Base-by-base conservation (phyloP, 1,140 invertebrate species). In the Rhopalosiphum maidis region DNA sequence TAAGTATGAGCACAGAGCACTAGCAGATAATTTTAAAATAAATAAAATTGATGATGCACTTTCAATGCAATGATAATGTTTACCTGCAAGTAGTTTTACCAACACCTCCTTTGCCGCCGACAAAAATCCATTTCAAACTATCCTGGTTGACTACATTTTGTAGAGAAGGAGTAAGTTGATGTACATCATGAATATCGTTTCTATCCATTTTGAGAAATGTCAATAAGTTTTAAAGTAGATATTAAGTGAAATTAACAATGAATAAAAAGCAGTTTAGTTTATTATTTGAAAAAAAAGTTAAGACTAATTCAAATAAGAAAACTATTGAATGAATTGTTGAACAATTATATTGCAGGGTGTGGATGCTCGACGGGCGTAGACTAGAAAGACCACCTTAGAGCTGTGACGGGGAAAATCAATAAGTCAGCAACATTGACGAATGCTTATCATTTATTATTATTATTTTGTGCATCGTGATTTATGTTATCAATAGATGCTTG, bases 31-130 rank as follows among this genome's bases (percentile, higher is more conserved):
- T n/a, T 77, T 6, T 5, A 18, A 77, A 77, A 77, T 77, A n/a
- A n/a, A 30, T 77, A n/a, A 77, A 77, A 77, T 18, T 1, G n/a
- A 77, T 77, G 15, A 77, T 77, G 60, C n/a, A 77, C 5, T 77
- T 77, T 68, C 4, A n/a, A 77, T n/a, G 15, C 60, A 77, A 77
- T 77, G 2, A 41, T 41, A 41, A 41, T 41, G 30, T 77, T 94
- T 95, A 99, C 98, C 99, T 99, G 97, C 98, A 99, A 43, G 99
- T 99, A 93, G 99, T 99, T 97, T 99, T 99, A 41, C 99, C 99
- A 94, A 99, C 99, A 94, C 99, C 99, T 94, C 98, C 98, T 96
- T 99, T 99, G 94, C 98, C 98, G 88, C 99, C 99, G 23, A 99
- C 99, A 95, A 99, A 99, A 94, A 99, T 98, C 99, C 99, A 99